These are phyloP conservation scores for Nomada ferruginata DNA, from an alignment of 2,888 invertebrate genomes.

Conservation along the genomic window DNA sequence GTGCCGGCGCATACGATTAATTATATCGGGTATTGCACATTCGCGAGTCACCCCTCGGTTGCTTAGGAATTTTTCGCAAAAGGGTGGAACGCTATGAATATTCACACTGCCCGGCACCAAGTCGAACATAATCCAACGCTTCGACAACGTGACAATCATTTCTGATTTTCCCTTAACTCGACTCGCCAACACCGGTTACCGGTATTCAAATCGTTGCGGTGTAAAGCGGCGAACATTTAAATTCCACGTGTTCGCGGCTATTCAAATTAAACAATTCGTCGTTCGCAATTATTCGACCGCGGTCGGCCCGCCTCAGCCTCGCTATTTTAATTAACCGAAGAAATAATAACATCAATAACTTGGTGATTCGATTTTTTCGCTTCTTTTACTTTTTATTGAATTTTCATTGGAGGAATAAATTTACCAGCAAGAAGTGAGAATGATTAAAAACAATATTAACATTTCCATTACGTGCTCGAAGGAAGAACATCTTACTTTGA, in stretches of 20 bases:
- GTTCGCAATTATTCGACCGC: constrained; percentile 40
- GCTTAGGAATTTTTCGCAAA: constrained; percentile 60
- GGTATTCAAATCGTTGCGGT: constrained; percentile 44
- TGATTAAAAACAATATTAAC: neutral
- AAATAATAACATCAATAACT: constrained; percentile 40
- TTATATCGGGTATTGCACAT: constrained; percentile 73
- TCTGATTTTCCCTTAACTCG: constrained; percentile 54
- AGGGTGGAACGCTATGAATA: constrained; percentile 59
- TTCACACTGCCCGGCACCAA: constrained; percentile 48
- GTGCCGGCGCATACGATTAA: constrained; percentile 75
- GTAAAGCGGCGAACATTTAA: constrained; percentile 55
- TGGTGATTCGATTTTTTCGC: neutral
- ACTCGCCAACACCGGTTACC: constrained; percentile 5
- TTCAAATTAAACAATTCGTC: constrained; percentile 58
- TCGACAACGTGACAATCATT: constrained; percentile 64
- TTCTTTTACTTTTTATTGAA: neutral
- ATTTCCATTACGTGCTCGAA: neutral
- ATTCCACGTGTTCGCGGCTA: constrained; percentile 48
- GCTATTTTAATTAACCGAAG: constrained; percentile 44
- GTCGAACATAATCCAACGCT: constrained; percentile 57
- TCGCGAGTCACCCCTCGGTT: constrained; percentile 22
- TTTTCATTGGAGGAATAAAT: neutral
- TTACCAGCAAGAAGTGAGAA: neutral
- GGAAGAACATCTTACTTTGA: too few relatives aligned
- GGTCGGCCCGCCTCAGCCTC: too few relatives aligned